phyloP scores from a whole-genome alignment of 2,113 vertebrate genomes.

The Hymenochirus boettgeri region DNA sequence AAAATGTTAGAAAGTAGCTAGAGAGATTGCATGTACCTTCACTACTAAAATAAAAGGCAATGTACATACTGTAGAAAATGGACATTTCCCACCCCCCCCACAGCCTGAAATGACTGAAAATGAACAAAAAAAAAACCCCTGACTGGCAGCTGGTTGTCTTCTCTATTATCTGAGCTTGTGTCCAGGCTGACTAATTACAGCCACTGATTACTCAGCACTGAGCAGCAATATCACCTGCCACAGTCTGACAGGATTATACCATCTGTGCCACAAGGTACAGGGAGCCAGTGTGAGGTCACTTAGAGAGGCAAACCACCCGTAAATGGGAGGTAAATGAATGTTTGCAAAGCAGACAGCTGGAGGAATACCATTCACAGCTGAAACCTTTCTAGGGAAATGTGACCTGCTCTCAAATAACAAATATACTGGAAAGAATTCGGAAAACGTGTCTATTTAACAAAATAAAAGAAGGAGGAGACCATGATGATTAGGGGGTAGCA shows the following conservation, averaged over 20 bases:
- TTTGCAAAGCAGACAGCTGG: slow-evolving; percentile 71
- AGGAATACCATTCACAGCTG: slow-evolving; percentile 52
- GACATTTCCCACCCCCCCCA: slow-evolving; percentile 25
- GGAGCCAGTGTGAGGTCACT: slow-evolving; percentile 63
- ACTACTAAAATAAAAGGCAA: background rate
- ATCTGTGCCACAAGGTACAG: slow-evolving; percentile 78
- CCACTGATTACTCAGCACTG: slow-evolving; percentile 78
- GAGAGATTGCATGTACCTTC: background rate
- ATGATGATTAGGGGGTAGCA: background rate
- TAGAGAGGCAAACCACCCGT: slow-evolving; percentile 60
- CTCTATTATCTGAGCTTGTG: slow-evolving; percentile 67
- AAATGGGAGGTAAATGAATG: slow-evolving; percentile 64
- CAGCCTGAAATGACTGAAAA: slow-evolving; percentile 40
- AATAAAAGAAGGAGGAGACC: background rate
- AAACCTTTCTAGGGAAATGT: slow-evolving; percentile 46
- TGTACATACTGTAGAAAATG: slow-evolving; percentile 10
- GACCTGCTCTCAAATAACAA: too few relatives aligned
- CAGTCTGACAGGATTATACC: slow-evolving; percentile 76
- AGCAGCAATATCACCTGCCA: slow-evolving; percentile 76
- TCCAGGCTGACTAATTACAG: slow-evolving; percentile 85
- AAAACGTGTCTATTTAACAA: background rate
- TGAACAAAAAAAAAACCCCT: slow-evolving; percentile 59
- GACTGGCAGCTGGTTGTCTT: slow-evolving; percentile 80
- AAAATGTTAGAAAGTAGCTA: background rate
- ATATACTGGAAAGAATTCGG: too few relatives aligned